phyloP scores from a whole-genome alignment of 2,797 vertebrate genomes.

The Vespertilio murinus region DNA sequence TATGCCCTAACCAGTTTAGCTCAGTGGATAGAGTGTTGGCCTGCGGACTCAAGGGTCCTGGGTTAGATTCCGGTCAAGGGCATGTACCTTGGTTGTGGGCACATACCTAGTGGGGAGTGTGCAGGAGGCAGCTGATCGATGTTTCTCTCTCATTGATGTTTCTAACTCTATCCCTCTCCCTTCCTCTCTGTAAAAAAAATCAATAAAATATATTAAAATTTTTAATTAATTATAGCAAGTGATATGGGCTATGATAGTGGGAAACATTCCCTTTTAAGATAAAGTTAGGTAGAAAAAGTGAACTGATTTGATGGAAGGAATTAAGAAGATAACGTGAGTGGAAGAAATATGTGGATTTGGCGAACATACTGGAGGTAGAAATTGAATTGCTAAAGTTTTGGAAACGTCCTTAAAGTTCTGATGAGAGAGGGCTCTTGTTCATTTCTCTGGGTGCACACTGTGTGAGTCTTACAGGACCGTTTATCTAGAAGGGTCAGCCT shows the following conservation, averaged over 20 bases:
- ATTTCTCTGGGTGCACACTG: background rate
- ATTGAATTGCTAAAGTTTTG: background rate
- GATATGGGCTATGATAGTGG: background rate
- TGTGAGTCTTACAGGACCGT: background rate
- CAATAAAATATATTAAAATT: background rate
- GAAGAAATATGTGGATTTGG: background rate
- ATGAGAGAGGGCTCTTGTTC: background rate
- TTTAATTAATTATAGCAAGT: slow-evolving; percentile 21
- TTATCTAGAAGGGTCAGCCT: background rate
- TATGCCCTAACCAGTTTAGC: no score
- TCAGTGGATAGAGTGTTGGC: no score
- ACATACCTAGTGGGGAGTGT: no score
- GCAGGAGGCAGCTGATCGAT: no score
- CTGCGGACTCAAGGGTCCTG: no score
- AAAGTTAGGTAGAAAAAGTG: background rate
- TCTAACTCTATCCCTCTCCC: no score
- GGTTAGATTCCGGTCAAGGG: no score
- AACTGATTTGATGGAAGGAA: background rate
- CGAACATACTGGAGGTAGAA: background rate
- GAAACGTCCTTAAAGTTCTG: background rate
- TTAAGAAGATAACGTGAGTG: background rate
- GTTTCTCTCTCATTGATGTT: no score
- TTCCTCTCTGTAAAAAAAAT: no score
- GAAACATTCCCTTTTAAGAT: background rate
- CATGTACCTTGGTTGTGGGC: no score